phyloP scores from a whole-genome alignment of 2,888 invertebrate genomes.

The Xestia rhomboidea region DNA sequence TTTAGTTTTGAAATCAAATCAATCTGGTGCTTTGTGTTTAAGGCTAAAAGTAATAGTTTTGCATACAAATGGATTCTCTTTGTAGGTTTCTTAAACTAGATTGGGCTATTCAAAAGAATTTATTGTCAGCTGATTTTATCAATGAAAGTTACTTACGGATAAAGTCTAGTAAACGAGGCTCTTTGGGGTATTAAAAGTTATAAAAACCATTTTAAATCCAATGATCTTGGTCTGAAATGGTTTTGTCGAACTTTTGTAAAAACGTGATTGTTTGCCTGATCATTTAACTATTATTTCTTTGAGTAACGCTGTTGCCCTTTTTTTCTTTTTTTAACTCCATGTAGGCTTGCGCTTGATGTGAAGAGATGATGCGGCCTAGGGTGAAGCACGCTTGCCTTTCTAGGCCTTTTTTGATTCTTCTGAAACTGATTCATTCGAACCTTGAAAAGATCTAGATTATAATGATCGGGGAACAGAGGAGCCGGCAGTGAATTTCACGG shows the following conservation, averaged over 20 bases:
- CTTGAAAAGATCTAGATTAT: background rate
- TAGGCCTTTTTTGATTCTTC: too few relatives aligned
- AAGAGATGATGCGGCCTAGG: background rate
- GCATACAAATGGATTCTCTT: background rate
- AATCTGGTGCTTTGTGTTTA: background rate
- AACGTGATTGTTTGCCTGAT: background rate
- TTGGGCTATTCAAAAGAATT: background rate
- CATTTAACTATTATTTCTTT: background rate
- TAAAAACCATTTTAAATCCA: background rate
- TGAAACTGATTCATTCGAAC: background rate
- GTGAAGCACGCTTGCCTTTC: accelerated
- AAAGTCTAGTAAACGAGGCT: background rate
- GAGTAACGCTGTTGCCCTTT: too few relatives aligned
- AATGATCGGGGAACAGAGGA: background rate
- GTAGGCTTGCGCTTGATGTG: background rate
- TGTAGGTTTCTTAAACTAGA: background rate
- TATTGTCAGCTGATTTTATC: background rate
- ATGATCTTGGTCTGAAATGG: background rate
- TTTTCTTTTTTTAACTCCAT: background rate
- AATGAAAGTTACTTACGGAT: background rate
- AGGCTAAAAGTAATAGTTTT: background rate
- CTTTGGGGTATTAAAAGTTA: background rate
- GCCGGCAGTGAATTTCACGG: too few relatives aligned
- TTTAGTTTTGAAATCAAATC: slow-evolving; percentile 14
- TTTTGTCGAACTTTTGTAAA: background rate